Conservation (phyloP, 2,113 vertebrate species). For the Sander lucioperca region DNA sequence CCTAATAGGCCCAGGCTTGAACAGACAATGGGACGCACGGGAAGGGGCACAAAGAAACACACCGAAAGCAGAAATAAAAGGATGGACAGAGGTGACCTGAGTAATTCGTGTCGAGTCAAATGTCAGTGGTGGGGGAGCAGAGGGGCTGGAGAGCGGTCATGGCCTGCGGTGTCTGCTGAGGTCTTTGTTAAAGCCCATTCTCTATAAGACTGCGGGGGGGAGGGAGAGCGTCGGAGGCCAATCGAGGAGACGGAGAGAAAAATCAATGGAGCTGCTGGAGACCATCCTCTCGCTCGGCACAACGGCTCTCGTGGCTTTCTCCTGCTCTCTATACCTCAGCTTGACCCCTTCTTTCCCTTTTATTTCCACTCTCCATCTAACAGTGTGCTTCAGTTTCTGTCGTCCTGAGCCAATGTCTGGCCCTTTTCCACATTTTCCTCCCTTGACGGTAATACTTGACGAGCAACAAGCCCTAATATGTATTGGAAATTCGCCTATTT, state of each 20-base stretch:
- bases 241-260: slow-evolving; percentile 53
- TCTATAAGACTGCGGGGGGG: slow-evolving; percentile 40
- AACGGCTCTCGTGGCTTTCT: slow-evolving; percentile 57
- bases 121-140: slow-evolving; percentile 50
- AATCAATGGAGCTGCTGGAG: slow-evolving; percentile 81
- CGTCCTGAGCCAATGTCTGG: neutral
- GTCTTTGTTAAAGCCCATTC: slow-evolving; percentile 78
- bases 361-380: slow-evolving; percentile 38
- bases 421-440: neutral
- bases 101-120: slow-evolving; percentile 72
- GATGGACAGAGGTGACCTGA: slow-evolving; percentile 42
- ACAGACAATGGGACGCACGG: neutral
- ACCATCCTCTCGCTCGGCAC: slow-evolving; percentile 68
- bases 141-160: slow-evolving; percentile 52
- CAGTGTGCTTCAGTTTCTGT: slow-evolving; percentile 9
- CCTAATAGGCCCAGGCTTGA: neutral
- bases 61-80: slow-evolving; percentile 4
- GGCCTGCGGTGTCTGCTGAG: slow-evolving; percentile 59
- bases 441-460: neutral
- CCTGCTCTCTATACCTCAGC: slow-evolving; percentile 66
- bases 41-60: neutral
- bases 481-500: slow-evolving; percentile 6
- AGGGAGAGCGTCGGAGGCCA: slow-evolving; percentile 40
- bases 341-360: slow-evolving; percentile 63
- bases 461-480: slow-evolving; percentile 2